Percentiles rank a stretch among this genome's conserved stretches.
Evolutionary conservation across 2,888 invertebrate species (phyloP).

Genomic region (Xanthorhoe designata): DNA sequence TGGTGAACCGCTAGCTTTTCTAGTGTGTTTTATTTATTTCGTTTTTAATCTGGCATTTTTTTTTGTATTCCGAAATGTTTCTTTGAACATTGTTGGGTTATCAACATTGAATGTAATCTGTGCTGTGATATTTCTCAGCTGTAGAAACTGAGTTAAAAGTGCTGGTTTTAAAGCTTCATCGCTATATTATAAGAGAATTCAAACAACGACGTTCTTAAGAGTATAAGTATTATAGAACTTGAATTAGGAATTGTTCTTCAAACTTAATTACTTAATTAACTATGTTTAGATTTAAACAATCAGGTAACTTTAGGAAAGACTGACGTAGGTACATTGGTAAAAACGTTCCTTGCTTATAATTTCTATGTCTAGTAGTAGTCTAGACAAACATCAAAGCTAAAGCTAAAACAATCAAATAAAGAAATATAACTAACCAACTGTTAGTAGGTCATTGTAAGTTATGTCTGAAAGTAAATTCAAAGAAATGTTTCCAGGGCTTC

Average conservation of each 20-base stretch:
- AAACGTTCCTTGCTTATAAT: background rate
- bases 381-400: background rate
- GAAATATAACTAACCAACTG: background rate
- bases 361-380: background rate
- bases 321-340: background rate
- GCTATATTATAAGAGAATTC: no score
- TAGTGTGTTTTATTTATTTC: conserved; percentile 8
- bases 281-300: no score
- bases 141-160: background rate
- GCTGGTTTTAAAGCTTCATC: no score
- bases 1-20: conserved; percentile 25
- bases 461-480: background rate
- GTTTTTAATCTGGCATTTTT: conserved; percentile 8
- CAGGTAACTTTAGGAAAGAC: no score
- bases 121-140: background rate
- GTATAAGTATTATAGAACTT: no score
- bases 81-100: conserved; percentile 4
- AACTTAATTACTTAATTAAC: no score
- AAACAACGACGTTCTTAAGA: no score
- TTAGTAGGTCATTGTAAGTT: background rate
- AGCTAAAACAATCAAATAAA: background rate
- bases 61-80: conserved; percentile 6
- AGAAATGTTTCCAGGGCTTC: conserved; percentile 4
- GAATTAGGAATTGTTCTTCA: no score
- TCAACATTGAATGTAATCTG: conserved; percentile 4